These are phyloP conservation scores for Bradynema listronoti DNA, from an alignment of 1,140 invertebrate species.

Conservation along the genomic window DNA sequence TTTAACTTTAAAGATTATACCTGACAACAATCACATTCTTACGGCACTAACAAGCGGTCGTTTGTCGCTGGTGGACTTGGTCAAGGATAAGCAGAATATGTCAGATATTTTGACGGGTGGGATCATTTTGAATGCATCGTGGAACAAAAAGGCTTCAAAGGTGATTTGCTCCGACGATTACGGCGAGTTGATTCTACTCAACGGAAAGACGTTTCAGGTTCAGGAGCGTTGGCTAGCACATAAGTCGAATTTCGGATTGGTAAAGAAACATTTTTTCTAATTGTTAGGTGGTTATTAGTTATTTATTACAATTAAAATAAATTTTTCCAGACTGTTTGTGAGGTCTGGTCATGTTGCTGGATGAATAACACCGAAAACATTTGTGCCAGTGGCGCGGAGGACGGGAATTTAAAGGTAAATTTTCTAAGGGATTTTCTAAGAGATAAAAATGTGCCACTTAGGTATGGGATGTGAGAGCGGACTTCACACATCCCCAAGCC, in stretches of 20 bases:
- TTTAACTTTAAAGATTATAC: no score
- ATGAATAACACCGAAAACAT: neutral
- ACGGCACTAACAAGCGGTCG: neutral
- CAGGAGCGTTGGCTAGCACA: constrained; percentile 1
- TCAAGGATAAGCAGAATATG: neutral
- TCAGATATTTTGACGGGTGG: neutral
- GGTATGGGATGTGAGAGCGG: no score
- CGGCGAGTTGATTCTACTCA: neutral
- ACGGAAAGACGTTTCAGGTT: neutral
- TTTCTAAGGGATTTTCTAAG: neutral
- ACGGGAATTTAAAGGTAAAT: neutral
- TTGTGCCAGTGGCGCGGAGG: constrained; percentile 6
- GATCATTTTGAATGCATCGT: neutral
- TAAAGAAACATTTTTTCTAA: neutral
- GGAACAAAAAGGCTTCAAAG: neutral
- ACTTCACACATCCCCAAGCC: no score
- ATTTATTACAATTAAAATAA: neutral
- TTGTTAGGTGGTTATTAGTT: neutral
- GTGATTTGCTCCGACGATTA: constrained; percentile 2
- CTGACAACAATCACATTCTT: neutral
- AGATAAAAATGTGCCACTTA: neutral
- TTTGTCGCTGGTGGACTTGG: constrained; percentile 2
- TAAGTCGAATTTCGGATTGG: neutral
- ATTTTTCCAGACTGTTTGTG: neutral
- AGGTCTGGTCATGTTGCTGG: constrained; percentile 9